phyloP scores from a whole-genome alignment of 2,113 vertebrate genomes.

The Cichladusa arquata region DNA sequence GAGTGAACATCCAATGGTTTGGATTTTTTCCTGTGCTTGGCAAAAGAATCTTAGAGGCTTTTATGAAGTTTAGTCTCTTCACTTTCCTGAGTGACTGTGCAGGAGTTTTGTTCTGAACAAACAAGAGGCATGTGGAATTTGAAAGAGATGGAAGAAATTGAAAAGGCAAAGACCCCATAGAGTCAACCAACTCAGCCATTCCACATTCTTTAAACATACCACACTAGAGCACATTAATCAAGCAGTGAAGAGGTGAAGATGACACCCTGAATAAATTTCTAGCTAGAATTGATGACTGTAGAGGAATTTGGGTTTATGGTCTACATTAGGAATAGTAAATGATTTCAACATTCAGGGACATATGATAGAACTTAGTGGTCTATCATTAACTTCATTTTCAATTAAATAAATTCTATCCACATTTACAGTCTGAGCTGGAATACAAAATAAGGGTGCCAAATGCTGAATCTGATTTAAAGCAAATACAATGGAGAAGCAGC shows the following conservation, averaged over 20 bases:
- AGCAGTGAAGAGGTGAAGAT: constrained; percentile 42
- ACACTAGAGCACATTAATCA: constrained; percentile 48
- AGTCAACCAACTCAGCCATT: constrained; percentile 3
- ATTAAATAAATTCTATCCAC: background rate
- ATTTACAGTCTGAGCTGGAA: background rate
- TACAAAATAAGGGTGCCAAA: background rate
- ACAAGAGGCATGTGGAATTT: background rate
- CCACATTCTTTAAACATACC: constrained; percentile 1
- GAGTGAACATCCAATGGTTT: background rate
- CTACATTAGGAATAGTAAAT: constrained; percentile 52
- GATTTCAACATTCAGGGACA: constrained; percentile 22
- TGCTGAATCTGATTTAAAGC: background rate
- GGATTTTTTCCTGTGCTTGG: background rate
- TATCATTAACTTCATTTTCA: constrained; percentile 15
- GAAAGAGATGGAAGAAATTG: background rate
- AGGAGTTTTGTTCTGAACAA: background rate
- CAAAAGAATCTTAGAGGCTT: background rate
- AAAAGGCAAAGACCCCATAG: background rate
- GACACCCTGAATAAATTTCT: constrained; percentile 57
- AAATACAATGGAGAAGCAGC: background rate
- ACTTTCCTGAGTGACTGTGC: background rate
- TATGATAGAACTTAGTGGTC: background rate
- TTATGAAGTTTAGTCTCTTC: background rate
- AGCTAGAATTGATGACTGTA: constrained; percentile 45
- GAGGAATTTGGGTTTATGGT: constrained; percentile 44